Base-by-base conservation (phyloP, 1,140 invertebrate genomes). In the Drosophila micromelanica region DNA sequence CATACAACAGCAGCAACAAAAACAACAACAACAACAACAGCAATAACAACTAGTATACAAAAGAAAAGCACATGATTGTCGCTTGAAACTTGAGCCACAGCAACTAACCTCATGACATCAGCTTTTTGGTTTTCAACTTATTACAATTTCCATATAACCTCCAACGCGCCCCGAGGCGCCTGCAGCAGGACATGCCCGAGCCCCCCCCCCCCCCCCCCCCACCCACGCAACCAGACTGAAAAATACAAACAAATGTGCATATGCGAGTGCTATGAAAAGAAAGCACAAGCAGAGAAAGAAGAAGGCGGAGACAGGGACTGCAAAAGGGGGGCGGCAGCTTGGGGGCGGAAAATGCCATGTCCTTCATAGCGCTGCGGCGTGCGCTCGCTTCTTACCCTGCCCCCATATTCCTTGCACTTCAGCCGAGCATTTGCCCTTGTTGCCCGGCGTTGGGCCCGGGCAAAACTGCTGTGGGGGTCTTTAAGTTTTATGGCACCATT, bases 401-500 rank as follows among this genome's bases (percentile, higher is more conserved):
- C 3, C 1, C 13, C 13, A 2, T 2, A 11, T 15, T 12, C 23
- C 12, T 27, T 48, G 45, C 46, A 35, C 32, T 35, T 35, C 38
- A 43, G 56, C 49, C 23, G 6, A 27, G 48, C 69, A 59, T 11
- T 32, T 57, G 55, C 13, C 42, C 40, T 45, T 57, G 40, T 20
- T 54, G 51, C 13, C 30, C 13, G 57, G 69, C 71, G 57, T 46
- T 0, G 15, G 38, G 73, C 59, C 27, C 27, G 59, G 62, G n/a
- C n/a, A 1, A 27, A 72, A 73, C 78, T 80, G 82, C 78, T 80
- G 75, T 79, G 79, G 84, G 84, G 84, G 84, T 87, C 84, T 87
- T 87, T 87, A 87, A 85, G 80, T 89, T 89, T 89, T 89, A 89
- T 89, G 84, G 85, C 76, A 87, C 86, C 81, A 90, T 90, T 90